These are phyloP conservation scores for Sebastes fasciatus DNA, from an alignment of 2,113 vertebrate genomes.

Conservation along the genomic window DNA sequence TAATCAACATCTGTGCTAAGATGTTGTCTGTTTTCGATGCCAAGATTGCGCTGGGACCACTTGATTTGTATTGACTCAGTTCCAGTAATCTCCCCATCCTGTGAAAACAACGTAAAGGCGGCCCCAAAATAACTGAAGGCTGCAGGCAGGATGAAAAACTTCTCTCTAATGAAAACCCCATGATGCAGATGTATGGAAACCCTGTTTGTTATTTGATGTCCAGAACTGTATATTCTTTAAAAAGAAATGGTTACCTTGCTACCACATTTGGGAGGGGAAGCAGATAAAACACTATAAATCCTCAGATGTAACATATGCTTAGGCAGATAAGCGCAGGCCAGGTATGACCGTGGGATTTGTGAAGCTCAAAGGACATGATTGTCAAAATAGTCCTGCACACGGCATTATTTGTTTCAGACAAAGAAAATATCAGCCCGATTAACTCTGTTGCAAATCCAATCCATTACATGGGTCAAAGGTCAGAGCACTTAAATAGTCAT, in stretches of 20 bases:
- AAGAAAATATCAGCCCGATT: neutral
- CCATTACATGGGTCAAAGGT: constrained; percentile 14
- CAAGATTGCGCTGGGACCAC: constrained; percentile 7
- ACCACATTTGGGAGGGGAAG: neutral
- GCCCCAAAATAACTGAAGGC: constrained; percentile 3
- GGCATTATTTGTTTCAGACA: constrained; percentile 5
- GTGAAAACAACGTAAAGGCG: constrained; percentile 5
- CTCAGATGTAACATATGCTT: neutral
- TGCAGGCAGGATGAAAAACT: neutral
- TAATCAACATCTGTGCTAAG: constrained; percentile 14
- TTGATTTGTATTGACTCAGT: constrained; percentile 33
- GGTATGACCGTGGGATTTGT: constrained; percentile 6
- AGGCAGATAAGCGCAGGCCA: constrained; percentile 1
- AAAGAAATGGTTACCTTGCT: neutral
- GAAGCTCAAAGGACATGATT: neutral
- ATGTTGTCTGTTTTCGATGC: constrained; percentile 7
- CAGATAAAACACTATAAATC: neutral
- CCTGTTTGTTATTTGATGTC: neutral
- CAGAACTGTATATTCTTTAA: neutral
- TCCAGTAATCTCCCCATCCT: constrained; percentile 2
- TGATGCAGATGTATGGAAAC: neutral
- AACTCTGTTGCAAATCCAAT: constrained; percentile 6
- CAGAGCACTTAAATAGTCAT: neutral
- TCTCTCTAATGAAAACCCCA: neutral
- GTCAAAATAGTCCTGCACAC: neutral